phyloP scores from a whole-genome alignment of 2,797 vertebrate species.

The Eremophila alpestris region DNA sequence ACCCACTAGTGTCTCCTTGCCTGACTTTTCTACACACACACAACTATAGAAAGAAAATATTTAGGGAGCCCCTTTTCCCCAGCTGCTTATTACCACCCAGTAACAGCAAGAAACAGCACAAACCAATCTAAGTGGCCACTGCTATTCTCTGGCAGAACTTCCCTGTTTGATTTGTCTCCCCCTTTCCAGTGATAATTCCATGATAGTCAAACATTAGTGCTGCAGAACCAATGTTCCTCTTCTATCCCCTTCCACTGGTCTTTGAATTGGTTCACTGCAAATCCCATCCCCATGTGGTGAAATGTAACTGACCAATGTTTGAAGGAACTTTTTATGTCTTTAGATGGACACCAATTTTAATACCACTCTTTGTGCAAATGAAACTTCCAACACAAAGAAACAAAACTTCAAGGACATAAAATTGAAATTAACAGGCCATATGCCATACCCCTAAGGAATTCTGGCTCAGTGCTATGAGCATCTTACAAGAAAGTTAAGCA shows the following conservation, averaged over 20 bases:
- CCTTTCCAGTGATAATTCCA: background rate
- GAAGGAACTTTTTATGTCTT: background rate
- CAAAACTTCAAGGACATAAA: background rate
- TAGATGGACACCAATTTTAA: background rate
- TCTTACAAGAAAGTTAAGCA: background rate
- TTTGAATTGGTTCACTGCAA: background rate
- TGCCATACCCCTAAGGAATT: background rate
- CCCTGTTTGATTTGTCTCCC: background rate
- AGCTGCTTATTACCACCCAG: background rate
- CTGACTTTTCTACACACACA: background rate
- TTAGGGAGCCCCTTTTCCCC: background rate
- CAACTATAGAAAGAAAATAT: background rate
- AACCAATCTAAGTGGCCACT: background rate
- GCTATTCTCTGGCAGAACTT: background rate
- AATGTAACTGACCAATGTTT: background rate
- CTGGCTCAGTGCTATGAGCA: background rate
- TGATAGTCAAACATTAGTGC: background rate
- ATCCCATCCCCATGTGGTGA: background rate
- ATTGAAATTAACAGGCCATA: background rate
- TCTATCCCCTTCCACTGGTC: background rate
- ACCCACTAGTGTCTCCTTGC: background rate
- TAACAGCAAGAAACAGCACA: background rate
- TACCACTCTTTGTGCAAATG: background rate
- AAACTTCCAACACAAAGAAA: background rate
- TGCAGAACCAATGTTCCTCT: background rate